Conservation (phyloP, 2,113 vertebrate species). For the Grus americana region DNA sequence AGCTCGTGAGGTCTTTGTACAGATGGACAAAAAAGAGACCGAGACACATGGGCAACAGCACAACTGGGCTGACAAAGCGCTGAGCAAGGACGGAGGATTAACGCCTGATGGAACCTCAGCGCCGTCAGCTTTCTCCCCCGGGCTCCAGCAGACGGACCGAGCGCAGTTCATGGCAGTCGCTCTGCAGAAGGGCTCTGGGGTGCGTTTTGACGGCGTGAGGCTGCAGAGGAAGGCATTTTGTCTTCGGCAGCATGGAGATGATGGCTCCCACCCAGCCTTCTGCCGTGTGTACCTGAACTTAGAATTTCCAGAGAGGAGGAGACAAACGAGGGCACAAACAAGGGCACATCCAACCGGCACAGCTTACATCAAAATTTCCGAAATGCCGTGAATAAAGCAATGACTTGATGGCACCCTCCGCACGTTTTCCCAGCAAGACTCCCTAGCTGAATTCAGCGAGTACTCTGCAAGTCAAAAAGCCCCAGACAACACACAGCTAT, state of each 20-base stretch:
- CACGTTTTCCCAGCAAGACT: neutral
- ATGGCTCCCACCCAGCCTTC: neutral
- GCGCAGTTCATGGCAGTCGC: neutral
- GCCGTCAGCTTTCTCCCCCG: neutral
- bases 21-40: neutral
- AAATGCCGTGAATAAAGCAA: neutral
- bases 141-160: neutral
- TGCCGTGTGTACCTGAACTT: neutral
- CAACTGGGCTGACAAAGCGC: neutral
- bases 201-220: neutral
- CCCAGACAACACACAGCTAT: neutral
- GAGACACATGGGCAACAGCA: neutral
- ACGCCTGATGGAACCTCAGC: neutral
- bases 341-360: neutral
- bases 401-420: neutral
- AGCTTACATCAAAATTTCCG: neutral
- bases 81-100: slow-evolving; percentile 37
- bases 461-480: neutral
- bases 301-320: neutral
- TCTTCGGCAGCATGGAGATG: neutral
- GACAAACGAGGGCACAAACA: rapidly evolving
- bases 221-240: neutral
- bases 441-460: neutral
- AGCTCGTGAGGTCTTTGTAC: neutral
- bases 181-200: neutral